phyloP scores from a whole-genome alignment of 2,888 invertebrate species.

The Dicycla oo region DNA sequence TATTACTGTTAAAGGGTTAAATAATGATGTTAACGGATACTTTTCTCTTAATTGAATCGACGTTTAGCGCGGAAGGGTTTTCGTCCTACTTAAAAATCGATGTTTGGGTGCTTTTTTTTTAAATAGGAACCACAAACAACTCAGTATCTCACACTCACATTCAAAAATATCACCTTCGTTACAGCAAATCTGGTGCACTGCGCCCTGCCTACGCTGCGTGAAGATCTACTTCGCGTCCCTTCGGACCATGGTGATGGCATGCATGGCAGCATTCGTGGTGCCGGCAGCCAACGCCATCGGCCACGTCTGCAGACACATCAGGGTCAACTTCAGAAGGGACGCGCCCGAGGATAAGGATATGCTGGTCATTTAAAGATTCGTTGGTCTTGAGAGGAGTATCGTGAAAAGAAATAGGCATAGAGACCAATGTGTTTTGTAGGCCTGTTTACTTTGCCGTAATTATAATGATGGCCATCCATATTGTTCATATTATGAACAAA shows the following conservation, averaged over 20 bases:
- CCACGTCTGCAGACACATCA: conserved; percentile 91
- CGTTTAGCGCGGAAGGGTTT: background rate
- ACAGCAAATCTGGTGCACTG: conserved; percentile 94
- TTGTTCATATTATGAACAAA: too few species aligned
- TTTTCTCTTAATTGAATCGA: too few species aligned
- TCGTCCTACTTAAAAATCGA: too few species aligned
- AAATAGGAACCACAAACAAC: background rate
- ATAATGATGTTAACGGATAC: too few species aligned
- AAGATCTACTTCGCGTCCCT: conserved; percentile 92
- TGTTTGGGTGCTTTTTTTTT: background rate
- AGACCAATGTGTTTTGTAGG: background rate
- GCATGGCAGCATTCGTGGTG: conserved; percentile 91
- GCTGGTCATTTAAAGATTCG: conserved; percentile 75
- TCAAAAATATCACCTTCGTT: background rate
- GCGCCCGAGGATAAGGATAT: conserved; percentile 87
- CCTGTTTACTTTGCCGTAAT: background rate
- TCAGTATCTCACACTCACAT: background rate
- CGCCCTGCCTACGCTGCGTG: conserved; percentile 92
- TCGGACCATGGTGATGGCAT: conserved; percentile 89
- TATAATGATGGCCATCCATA: background rate
- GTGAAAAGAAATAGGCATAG: background rate
- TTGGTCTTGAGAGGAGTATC: background rate
- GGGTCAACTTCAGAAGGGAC: conserved; percentile 90
- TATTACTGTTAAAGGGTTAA: too few species aligned
- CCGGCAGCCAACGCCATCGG: conserved; percentile 92